A percentile compares a stretch with the other conserved stretches of the same genome.
These are phyloP conservation scores for Telmatherina bonti DNA, from an alignment of 2,797 vertebrate genomes.

Conservation along the genomic window DNA sequence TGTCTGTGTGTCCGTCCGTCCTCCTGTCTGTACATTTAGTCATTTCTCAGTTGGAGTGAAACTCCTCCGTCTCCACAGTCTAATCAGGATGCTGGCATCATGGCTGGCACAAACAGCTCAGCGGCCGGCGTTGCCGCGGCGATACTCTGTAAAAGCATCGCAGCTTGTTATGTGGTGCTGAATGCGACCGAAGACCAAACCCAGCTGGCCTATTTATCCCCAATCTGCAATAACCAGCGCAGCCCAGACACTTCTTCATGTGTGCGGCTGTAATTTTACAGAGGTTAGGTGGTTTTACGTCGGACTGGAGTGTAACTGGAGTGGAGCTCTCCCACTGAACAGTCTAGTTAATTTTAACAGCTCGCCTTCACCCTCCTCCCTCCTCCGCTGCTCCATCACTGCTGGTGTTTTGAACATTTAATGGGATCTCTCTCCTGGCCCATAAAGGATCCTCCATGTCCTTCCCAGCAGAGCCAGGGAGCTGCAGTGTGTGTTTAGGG, in stretches of 20 bases:
- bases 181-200: constrained; percentile 27
- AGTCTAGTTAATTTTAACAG: constrained; percentile 78
- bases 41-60: too few relatives aligned
- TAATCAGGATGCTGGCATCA: too few relatives aligned
- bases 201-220: constrained; percentile 40
- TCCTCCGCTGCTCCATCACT: constrained; percentile 41
- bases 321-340: constrained; percentile 70
- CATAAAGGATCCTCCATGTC: constrained; percentile 85
- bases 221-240: constrained; percentile 43
- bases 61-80: too few relatives aligned
- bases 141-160: neutral
- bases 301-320: constrained; percentile 75
- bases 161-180: constrained; percentile 20
- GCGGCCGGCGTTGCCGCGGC: too few relatives aligned
- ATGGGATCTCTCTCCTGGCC: constrained; percentile 71
- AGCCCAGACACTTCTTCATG: constrained; percentile 56
- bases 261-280: constrained; percentile 66
- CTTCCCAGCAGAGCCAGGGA: constrained; percentile 85
- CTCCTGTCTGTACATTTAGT: too few relatives aligned
- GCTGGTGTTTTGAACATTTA: constrained; percentile 79
- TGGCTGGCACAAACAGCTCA: too few relatives aligned
- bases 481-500: constrained; percentile 24
- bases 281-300: constrained; percentile 67
- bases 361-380: constrained; percentile 42
- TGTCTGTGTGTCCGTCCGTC: too few relatives aligned